Conservation (phyloP, 2,113 vertebrate species). For the Bos javanicus region DNA sequence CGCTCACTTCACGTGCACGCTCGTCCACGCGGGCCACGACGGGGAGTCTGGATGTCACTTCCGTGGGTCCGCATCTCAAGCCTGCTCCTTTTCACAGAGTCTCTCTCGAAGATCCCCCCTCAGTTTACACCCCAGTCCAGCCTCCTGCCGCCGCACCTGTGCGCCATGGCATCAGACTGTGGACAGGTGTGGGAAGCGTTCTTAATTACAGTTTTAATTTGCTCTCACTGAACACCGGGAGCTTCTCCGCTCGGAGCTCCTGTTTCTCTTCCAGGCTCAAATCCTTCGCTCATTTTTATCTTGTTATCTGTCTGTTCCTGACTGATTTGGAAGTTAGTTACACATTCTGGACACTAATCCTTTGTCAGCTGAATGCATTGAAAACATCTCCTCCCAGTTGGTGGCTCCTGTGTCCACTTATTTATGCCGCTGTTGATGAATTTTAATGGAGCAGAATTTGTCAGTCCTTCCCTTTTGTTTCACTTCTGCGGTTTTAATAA, state of each 20-base stretch:
- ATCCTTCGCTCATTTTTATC: not conserved
- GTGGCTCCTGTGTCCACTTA: not conserved
- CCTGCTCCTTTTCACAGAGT: accelerated
- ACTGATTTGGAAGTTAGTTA: not conserved
- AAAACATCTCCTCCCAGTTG: not conserved
- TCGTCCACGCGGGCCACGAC: accelerated
- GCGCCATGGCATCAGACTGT: accelerated
- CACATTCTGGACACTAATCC: not conserved
- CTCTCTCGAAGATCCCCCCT: too few species aligned
- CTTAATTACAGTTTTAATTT: not conserved
- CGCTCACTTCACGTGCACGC: accelerated
- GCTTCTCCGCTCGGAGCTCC: not conserved
- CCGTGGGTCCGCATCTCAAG: accelerated
- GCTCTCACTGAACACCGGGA: too few species aligned
- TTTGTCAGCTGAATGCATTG: not conserved
- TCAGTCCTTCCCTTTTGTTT: not conserved
- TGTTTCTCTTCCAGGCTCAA: not conserved
- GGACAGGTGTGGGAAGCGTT: not conserved
- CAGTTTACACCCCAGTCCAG: accelerated
- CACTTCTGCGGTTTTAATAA: not conserved
- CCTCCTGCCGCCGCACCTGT: accelerated
- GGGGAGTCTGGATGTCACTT: too few species aligned
- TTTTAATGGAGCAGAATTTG: not conserved
- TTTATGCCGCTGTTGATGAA: not conserved
- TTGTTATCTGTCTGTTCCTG: not conserved